Evolutionary conservation across 2,888 invertebrate genomes (phyloP).

Genomic region (Stenichneumon culpator): DNA sequence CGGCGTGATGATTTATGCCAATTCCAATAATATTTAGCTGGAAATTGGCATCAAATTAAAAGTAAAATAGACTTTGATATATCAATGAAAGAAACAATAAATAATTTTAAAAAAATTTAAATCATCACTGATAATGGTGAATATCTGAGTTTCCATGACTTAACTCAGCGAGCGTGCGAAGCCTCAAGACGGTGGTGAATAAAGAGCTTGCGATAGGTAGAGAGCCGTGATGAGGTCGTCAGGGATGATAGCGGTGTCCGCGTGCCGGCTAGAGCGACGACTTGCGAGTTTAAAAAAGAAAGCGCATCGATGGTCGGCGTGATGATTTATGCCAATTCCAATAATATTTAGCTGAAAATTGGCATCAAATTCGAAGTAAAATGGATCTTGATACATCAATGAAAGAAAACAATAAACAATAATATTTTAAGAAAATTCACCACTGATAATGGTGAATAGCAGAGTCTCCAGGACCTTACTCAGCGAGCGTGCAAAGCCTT

Average conservation of each 20-base stretch:
- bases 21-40: background rate
- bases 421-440: background rate
- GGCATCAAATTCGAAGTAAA: background rate
- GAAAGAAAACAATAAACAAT: background rate
- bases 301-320: background rate
- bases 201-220: conserved; percentile 38
- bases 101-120: background rate
- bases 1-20: background rate
- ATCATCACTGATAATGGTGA: background rate
- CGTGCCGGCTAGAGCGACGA: conserved; percentile 36
- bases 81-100: background rate
- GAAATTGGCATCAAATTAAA: background rate
- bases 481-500: background rate
- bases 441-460: background rate
- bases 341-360: no score
- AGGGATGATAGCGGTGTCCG: conserved; percentile 35
- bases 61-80: background rate
- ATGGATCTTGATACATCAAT: background rate
- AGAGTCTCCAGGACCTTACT: background rate
- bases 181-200: conserved; percentile 1
- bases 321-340: no score
- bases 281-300: background rate
- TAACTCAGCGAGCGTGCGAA: background rate
- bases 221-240: conserved; percentile 47
- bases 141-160: background rate